Conservation (phyloP, 2,888 invertebrate species). For the Notocelia uddmanniana region DNA sequence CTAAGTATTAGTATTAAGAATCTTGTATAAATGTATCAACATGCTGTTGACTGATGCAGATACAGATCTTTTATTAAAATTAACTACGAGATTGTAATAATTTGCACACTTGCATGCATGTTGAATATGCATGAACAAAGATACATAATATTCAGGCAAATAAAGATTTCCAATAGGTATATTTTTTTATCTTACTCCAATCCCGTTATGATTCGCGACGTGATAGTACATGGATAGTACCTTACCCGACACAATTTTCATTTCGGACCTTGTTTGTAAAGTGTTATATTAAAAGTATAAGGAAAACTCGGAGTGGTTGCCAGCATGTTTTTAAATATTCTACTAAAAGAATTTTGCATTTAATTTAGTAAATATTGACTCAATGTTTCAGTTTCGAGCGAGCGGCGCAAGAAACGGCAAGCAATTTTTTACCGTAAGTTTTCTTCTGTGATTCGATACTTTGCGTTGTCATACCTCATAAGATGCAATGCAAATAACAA, state of each 20-base stretch:
- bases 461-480: background rate
- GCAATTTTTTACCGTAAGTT: slow-evolving; percentile 21
- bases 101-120: too few relatives aligned
- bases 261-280: background rate
- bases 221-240: too few relatives aligned
- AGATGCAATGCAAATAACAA: background rate
- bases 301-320: background rate
- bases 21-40: too few relatives aligned
- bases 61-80: too few relatives aligned
- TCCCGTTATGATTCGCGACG: too few relatives aligned
- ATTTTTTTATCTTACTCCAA: too few relatives aligned
- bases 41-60: too few relatives aligned
- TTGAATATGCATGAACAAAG: too few relatives aligned
- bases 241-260: background rate
- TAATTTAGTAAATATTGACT: slow-evolving; percentile 14
- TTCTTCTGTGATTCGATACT: background rate
- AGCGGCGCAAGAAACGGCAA: slow-evolving; percentile 35
- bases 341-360: slow-evolving; percentile 5
- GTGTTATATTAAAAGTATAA: background rate
- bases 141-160: too few relatives aligned
- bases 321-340: background rate
- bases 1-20: too few relatives aligned
- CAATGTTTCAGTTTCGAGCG: slow-evolving; percentile 26
- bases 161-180: too few relatives aligned
- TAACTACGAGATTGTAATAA: too few relatives aligned